Base-by-base conservation (phyloP, 2,888 invertebrate species). In the Epistrophe grossulariae region DNA sequence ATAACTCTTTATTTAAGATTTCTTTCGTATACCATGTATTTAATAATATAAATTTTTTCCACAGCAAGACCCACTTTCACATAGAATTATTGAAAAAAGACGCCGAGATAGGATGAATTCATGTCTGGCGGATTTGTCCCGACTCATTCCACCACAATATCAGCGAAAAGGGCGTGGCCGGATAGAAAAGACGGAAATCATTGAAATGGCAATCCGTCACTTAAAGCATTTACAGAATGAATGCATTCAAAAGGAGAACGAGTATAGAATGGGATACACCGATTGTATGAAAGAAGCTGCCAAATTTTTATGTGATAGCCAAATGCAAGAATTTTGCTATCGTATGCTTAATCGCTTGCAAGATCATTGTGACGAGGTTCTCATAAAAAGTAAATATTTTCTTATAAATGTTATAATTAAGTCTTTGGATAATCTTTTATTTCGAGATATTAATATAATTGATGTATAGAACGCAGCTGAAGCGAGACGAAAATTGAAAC, bases 71-170 rank as follows among this genome's bases (percentile, higher is more conserved):
- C 98, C 98, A 64, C 95, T 98, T 95, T 99, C 99, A n/a, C 99
- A 99, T 92, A 96, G 99, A 81, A 98, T 99, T 89, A 99, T 99
- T 88, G 99, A 99, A 93, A 99, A 99, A 93, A 94, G 99, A 62
- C 95, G 99, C 45, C 94, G 99, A 31, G 99, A 99, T 93, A 95
- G 99, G 76, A 99, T 99, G 99, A 99, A 99, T 94, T 98, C 98
- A 93, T 99, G 99, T 91, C 94, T 99, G 81, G 98, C 98, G 0
- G 98, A 99, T 92, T 94, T 99, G 40, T 98, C 98, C 73, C 95
- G 98, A 50, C 95, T 99, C 72, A 98, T 99, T 88, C 99, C 99
- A 0, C 96, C 97, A 1, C 97, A 97, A 90, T 98, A 98, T 92
- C 94, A 98, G 91, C 98, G 98, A 93, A 99, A 99, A 93, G 98